Percentiles rank a stretch among this genome's conserved stretches.
These are phyloP conservation scores for Apocrypta bakeri DNA, from an alignment of 1,140 invertebrate genomes.

Conservation along the genomic window DNA sequence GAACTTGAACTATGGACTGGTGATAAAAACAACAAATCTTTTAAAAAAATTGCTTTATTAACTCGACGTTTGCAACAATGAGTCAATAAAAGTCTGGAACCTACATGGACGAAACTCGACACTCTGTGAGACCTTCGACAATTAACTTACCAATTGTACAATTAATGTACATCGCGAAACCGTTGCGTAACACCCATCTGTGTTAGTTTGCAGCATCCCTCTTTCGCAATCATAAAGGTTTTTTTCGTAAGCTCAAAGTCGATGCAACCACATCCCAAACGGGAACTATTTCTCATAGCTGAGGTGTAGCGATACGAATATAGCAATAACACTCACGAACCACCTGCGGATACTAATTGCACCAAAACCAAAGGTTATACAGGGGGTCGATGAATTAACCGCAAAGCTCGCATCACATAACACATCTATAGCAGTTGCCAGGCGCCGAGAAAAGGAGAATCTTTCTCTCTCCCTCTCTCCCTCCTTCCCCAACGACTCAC, in stretches of 20 bases:
- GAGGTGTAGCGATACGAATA: background rate
- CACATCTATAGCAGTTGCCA: slow-evolving; percentile 2
- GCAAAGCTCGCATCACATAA: background rate
- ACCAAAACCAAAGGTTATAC: background rate
- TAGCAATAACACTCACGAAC: background rate
- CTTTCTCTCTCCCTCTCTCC: background rate
- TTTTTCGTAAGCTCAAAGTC: background rate
- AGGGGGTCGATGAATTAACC: slow-evolving; percentile 20
- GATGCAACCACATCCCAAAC: background rate
- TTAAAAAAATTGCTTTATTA: background rate
- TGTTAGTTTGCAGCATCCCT: background rate
- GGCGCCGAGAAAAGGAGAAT: background rate
- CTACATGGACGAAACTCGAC: background rate
- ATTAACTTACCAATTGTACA: slow-evolving; percentile 16
- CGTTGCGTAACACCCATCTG: background rate
- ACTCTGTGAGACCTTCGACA: background rate
- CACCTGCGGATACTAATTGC: background rate
- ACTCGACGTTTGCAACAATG: background rate
- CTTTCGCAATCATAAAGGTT: background rate
- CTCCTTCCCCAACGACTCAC: background rate
- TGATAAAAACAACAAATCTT: background rate
- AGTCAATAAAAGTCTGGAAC: background rate
- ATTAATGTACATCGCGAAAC: slow-evolving; percentile 8
- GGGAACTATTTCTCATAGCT: background rate
- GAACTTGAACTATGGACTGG: background rate